These are phyloP conservation scores for Hypotaenidia philippensis DNA, from an alignment of 2,797 vertebrate genomes.

Conservation along the genomic window DNA sequence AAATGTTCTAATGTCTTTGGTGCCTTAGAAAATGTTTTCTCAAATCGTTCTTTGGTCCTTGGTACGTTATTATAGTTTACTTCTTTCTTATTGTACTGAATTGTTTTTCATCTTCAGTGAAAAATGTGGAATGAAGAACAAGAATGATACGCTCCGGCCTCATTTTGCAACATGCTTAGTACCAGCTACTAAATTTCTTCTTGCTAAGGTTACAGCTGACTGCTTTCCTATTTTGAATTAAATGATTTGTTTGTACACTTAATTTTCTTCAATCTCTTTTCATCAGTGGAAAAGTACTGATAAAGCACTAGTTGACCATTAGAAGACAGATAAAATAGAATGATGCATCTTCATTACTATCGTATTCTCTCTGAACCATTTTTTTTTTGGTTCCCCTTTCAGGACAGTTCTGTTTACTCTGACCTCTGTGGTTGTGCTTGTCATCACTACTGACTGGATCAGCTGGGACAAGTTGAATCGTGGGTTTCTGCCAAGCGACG, in stretches of 20 bases:
- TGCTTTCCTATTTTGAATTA: conserved; percentile 1
- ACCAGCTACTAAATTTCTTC: not conserved
- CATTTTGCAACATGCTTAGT: not conserved
- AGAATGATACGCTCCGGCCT: not conserved
- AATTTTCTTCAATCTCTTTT: not conserved
- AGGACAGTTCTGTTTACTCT: conserved; percentile 95
- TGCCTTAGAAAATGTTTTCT: not conserved
- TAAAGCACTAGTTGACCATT: not conserved
- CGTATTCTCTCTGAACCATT: not conserved
- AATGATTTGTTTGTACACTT: not conserved
- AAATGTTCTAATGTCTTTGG: not conserved
- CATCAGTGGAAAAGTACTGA: not conserved
- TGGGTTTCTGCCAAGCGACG: conserved; percentile 96
- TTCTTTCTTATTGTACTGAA: not conserved
- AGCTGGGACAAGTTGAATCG: conserved; percentile 98
- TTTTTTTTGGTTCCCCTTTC: conserved; percentile 29
- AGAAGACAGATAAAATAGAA: conserved; percentile 2
- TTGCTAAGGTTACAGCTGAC: not conserved
- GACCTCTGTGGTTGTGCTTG: conserved; percentile 94
- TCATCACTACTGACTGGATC: conserved; percentile 99
- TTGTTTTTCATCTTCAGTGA: not conserved
- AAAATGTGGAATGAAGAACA: not conserved
- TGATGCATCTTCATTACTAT: not conserved
- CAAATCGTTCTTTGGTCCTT: not conserved
- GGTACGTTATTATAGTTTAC: not conserved